phyloP scores from a whole-genome alignment of 2,797 vertebrate species.

The Schizopygopsis pylzovi region DNA sequence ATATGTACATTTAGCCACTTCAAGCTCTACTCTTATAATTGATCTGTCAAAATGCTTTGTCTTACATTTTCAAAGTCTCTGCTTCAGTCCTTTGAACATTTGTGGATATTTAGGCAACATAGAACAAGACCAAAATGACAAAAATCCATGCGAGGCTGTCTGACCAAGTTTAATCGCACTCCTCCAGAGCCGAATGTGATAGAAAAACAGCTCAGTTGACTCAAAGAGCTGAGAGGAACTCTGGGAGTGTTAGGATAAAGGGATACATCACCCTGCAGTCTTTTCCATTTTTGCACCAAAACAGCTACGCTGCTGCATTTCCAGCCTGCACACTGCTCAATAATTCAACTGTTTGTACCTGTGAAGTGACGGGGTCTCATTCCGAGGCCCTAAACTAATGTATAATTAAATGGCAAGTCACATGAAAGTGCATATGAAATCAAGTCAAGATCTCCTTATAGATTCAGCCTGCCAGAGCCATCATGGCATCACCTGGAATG shows the following conservation, averaged over 20 bases:
- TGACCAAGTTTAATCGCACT: constrained; percentile 22
- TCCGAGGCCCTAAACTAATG: constrained; percentile 78
- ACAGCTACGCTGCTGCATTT: constrained; percentile 66
- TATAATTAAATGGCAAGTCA: constrained; percentile 85
- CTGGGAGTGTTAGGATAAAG: constrained; percentile 26
- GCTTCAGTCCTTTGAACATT: constrained; percentile 9
- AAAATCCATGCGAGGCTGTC: constrained; percentile 26
- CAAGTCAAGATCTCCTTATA: constrained; percentile 66
- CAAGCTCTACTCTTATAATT: constrained; percentile 2
- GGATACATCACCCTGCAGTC: constrained; percentile 6
- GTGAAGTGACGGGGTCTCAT: constrained; percentile 77
- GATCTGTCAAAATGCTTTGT: constrained; percentile 39
- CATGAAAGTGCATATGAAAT: constrained; percentile 88
- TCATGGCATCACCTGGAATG: constrained; percentile 39
- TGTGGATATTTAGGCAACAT: neutral
- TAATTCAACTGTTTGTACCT: constrained; percentile 85
- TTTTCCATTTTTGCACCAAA: constrained; percentile 67
- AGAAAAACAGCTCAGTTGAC: constrained; percentile 27
- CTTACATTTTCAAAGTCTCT: constrained; percentile 7
- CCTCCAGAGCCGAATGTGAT: constrained; percentile 7
- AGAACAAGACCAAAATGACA: constrained; percentile 15
- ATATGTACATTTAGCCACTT: constrained; percentile 17
- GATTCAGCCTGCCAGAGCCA: constrained; percentile 33
- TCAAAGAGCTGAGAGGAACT: constrained; percentile 32
- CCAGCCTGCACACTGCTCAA: constrained; percentile 72